Evolutionary conservation across 2,113 vertebrate genomes (phyloP).

Genomic region (Gasterosteus nipponicus): DNA sequence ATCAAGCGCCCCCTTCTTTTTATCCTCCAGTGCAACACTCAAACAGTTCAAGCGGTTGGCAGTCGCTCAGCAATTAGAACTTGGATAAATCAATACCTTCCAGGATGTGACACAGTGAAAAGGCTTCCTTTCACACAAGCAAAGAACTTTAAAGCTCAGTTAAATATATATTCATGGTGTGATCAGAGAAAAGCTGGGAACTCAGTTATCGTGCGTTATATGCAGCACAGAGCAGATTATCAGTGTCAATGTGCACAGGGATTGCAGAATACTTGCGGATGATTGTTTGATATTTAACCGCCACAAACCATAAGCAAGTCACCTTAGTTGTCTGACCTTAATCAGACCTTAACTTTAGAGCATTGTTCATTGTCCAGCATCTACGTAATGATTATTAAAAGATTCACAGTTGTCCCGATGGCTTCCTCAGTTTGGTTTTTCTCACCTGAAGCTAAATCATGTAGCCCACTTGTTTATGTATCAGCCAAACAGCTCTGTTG

Average conservation of each 20-base stretch:
- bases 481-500: neutral
- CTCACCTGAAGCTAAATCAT: neutral
- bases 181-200: slow-evolving; percentile 4
- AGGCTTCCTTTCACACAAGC: slow-evolving; percentile 36
- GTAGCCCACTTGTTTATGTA: neutral
- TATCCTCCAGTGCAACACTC: slow-evolving; percentile 48
- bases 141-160: slow-evolving; percentile 25
- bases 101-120: slow-evolving; percentile 54
- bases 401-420: neutral
- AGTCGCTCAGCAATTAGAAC: slow-evolving; percentile 62
- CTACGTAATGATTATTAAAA: neutral
- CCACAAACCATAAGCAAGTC: neutral
- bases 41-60: slow-evolving; percentile 46
- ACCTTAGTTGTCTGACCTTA: neutral
- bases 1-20: slow-evolving; percentile 49
- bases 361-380: neutral
- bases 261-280: neutral
- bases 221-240: slow-evolving; percentile 3
- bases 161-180: slow-evolving; percentile 19
- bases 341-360: neutral
- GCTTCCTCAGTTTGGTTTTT: neutral
- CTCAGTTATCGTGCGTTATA: neutral
- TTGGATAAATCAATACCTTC: slow-evolving; percentile 59
- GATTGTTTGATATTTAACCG: neutral
- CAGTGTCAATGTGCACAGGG: neutral